Evolutionary conservation across 2,888 invertebrate species (phyloP).

Genomic region (Frankliniella fusca): DNA sequence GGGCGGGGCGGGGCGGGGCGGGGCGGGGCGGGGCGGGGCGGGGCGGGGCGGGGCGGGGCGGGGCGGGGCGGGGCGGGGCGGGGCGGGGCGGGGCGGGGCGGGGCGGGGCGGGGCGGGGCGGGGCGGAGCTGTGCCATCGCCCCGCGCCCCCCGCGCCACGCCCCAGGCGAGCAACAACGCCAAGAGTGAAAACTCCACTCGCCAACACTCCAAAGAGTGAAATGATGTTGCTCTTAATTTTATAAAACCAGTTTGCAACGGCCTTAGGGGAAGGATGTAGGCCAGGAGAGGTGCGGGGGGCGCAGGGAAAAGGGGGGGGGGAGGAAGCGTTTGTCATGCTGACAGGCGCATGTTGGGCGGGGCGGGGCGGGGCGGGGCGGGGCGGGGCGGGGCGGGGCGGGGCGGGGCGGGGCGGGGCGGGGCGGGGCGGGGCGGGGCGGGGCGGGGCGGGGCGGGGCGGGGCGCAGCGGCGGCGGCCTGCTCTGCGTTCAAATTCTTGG

Average conservation of each 20-base stretch:
- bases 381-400: not conserved
- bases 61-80: not conserved
- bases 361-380: too few species aligned
- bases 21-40: not conserved
- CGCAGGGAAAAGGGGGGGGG: not conserved
- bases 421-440: not conserved
- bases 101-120: not conserved
- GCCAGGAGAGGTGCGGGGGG: not conserved
- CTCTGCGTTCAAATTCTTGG: too few species aligned
- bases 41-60: not conserved
- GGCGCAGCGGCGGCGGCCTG: too few species aligned
- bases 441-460: not conserved
- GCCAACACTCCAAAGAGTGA: conserved; percentile 6
- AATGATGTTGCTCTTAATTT: conserved; percentile 22
- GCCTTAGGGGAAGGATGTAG: conserved; percentile 23
- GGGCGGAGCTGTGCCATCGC: not conserved
- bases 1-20: not conserved
- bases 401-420: not conserved
- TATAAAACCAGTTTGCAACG: conserved; percentile 20
- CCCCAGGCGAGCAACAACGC: not conserved
- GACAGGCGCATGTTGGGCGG: conserved; percentile 10
- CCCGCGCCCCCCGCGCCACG: too few species aligned
- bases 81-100: not conserved
- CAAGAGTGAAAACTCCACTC: conserved; percentile 16
- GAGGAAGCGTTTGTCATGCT: conserved; percentile 13